Base-by-base conservation (phyloP, 2,797 vertebrate genomes). In the Lophotriccus pileatus region DNA sequence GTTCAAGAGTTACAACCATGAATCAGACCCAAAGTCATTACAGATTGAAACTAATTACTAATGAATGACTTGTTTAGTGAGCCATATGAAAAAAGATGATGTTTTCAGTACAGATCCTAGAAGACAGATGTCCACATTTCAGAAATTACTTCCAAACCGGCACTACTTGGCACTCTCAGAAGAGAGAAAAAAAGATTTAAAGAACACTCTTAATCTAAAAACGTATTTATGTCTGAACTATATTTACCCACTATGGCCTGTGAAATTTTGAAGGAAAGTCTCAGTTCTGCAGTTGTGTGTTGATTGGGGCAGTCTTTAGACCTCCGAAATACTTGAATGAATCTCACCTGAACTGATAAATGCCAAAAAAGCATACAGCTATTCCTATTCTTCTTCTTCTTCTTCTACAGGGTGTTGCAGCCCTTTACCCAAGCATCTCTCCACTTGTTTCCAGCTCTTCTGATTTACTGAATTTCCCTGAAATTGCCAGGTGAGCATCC, bases 41-140 rank as follows among this genome's bases (percentile, higher is more conserved):
- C 67, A 90, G 79, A 91, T 19, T 67, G 56, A 90, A 66, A 67
- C 55, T 82, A 63, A 60, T 77, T 90, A 79, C 89, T 96, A 96
- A 94, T 91, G 87, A 94, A 90, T 88, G 15, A 69, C 63, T 94
- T 91, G 74, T 97, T 96, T 96, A 77, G 63, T 89, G 90, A 97
- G 87, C 70, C 55, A 37, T 86, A 77, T 67, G 85, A 96, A 93
- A 94, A 96, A 94, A 88, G 41, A 72, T 87, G 83, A 52, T 96
- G 95, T 97, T 96, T 97, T 94, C 87, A 93, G 95, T 79, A 86
- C 85, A 88, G 72, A 93, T 91, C 67, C 63, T 91, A 44, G 93
- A 84, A 96, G 95, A 96, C 94, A 97, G 94, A 91, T 94, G 94
- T 76, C 92, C 94, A 91, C 80, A 79, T 93, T 94, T 96, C 87